phyloP scores from a whole-genome alignment of 2,113 vertebrate species.

The Halcyon senegalensis region DNA sequence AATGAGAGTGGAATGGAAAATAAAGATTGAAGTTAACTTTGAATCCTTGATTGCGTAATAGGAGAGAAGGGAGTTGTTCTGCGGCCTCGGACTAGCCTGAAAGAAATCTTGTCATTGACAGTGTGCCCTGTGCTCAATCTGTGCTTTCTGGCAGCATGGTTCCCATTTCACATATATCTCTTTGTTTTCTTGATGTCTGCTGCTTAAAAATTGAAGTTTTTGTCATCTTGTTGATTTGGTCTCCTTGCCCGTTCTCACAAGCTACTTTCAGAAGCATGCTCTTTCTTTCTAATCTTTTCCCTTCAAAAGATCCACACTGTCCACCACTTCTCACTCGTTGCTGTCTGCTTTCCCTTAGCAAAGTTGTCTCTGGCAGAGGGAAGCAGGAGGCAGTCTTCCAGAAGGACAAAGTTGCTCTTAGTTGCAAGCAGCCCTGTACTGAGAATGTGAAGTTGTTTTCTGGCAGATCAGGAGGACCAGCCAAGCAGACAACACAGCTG shows the following conservation, averaged over 20 bases:
- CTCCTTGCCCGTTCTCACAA: background rate
- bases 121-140: fast-evolving
- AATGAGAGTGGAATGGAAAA: background rate
- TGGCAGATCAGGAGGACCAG: background rate
- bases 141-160: background rate
- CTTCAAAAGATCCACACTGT: background rate
- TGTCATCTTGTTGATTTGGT: background rate
- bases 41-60: background rate
- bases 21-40: background rate
- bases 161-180: background rate
- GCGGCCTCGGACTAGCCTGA: background rate
- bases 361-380: background rate
- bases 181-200: background rate
- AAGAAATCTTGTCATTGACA: background rate
- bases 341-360: background rate
- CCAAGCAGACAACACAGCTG: background rate
- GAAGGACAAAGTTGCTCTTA: background rate
- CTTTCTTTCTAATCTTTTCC: background rate
- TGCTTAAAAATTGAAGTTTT: background rate
- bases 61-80: background rate
- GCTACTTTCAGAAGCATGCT: background rate
- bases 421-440: background rate
- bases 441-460: background rate
- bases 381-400: background rate
- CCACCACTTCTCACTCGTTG: background rate